These are phyloP conservation scores for Phalacrocorax carbo DNA, from an alignment of 2,113 vertebrate genomes.

Conservation along the genomic window DNA sequence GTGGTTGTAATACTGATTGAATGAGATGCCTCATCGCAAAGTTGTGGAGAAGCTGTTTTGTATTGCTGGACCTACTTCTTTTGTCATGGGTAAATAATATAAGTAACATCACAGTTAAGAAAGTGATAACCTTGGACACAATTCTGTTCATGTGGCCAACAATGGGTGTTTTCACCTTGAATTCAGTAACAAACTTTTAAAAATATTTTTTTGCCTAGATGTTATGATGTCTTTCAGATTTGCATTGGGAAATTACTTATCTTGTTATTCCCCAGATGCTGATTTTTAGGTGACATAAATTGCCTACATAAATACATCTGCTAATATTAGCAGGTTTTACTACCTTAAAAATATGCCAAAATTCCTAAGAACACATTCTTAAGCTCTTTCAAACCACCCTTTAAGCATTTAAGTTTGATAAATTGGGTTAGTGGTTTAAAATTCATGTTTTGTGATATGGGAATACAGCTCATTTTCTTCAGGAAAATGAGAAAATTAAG, in stretches of 20 bases:
- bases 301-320: background rate
- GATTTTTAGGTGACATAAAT: background rate
- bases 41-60: background rate
- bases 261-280: background rate
- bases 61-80: background rate
- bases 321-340: background rate
- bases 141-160: background rate
- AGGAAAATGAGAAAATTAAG: constrained; percentile 65
- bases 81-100: background rate
- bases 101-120: background rate
- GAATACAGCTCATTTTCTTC: constrained; percentile 59
- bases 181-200: background rate
- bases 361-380: background rate
- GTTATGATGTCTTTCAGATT: background rate
- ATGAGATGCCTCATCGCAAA: background rate
- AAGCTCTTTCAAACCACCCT: background rate
- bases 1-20: background rate
- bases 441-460: constrained; percentile 47
- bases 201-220: background rate
- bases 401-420: constrained; percentile 32
- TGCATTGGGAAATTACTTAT: background rate
- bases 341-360: background rate
- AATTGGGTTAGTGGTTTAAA: constrained; percentile 39
- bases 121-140: background rate
- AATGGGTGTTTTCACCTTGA: background rate